Evolutionary conservation across 2,797 vertebrate species (phyloP), one percentile per base, ranked within the genome.

Genomic region (Spheniscus humboldti): DNA sequence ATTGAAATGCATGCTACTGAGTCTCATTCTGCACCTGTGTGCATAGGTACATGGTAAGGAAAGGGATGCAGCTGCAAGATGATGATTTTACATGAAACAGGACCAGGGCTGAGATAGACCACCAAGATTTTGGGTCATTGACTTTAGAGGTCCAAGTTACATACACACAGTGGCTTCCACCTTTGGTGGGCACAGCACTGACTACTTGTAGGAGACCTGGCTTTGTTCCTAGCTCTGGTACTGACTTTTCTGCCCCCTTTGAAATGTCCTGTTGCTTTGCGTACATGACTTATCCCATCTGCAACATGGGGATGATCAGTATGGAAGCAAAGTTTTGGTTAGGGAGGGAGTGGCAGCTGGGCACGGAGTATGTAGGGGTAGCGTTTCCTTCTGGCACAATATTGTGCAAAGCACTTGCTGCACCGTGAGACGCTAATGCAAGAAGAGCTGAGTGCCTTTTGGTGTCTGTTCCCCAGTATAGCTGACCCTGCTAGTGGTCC

Each of bases 141-240:
- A 18, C 30, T 73, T 79, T 24, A 11, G 18, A 30, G 10, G 10
- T 30, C 27, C 7, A 47, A 41, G 10, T 30, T 79, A 19, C 1
- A 2, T 27, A 18, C 19, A 6, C 0, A 0, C 19, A 30, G 39
- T 18, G 7, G 35, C 37, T 69, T 66, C 50, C 13, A 27, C 11
- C 12, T 71, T 41, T 62, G 37, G 10, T 50, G 25, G 11, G 16
- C 25, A 45, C 20, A 55, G 55, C 2, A 1, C 8, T 84, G 68
- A 41, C 20, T 47, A 27, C 13, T 24, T 71, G 13, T 31, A 30
- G 59, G 22, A 91, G 23, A 43, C 41, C 22, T 52, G 27, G 6
- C 43, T 74, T 83, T 60, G 15, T 48, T 87, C 31, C 43, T 63
- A 16, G 48, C 17, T 68, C 8, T 55, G 22, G 9, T 64, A 39